phyloP scores from a whole-genome alignment of 2,888 invertebrate species.

The Hydrotaea diabolus region DNA sequence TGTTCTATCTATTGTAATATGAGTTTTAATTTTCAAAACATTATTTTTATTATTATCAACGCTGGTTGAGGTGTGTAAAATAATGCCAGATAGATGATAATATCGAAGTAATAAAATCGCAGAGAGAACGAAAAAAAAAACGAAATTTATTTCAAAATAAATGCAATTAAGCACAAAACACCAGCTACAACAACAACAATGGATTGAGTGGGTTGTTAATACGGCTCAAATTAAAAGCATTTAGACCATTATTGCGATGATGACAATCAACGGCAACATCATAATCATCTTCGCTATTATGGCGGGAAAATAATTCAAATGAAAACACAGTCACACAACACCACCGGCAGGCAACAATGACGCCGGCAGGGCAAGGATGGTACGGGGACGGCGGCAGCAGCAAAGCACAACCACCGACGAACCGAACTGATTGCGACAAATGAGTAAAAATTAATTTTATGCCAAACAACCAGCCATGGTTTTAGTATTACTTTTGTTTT shows the following conservation, averaged over 20 bases:
- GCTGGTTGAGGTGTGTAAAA: constrained; percentile 17
- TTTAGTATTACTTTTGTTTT: constrained; percentile 37
- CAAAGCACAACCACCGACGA: not conserved
- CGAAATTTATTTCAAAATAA: constrained; percentile 42
- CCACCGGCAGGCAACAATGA: too few species aligned
- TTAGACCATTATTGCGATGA: constrained; percentile 5
- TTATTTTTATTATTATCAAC: not conserved
- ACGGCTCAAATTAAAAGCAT: constrained; percentile 35
- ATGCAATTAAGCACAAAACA: constrained; percentile 48
- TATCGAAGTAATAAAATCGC: constrained; percentile 22
- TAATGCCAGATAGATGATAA: constrained; percentile 1
- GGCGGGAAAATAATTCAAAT: constrained; percentile 33
- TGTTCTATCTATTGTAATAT: not conserved
- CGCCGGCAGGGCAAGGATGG: too few species aligned
- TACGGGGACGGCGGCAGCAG: not conserved
- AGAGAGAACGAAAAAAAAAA: not conserved
- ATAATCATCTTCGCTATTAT: not conserved
- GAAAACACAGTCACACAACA: not conserved
- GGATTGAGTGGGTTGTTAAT: constrained; percentile 45
- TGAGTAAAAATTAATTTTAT: constrained; percentile 59
- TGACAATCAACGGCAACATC: constrained; percentile 1
- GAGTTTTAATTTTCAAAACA: constrained; percentile 26
- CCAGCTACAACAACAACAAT: not conserved
- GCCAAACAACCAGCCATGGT: constrained; percentile 55
- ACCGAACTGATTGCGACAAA: constrained; percentile 51